phyloP scores from a whole-genome alignment of 2,888 invertebrate genomes.

The Cephalotes varians region DNA sequence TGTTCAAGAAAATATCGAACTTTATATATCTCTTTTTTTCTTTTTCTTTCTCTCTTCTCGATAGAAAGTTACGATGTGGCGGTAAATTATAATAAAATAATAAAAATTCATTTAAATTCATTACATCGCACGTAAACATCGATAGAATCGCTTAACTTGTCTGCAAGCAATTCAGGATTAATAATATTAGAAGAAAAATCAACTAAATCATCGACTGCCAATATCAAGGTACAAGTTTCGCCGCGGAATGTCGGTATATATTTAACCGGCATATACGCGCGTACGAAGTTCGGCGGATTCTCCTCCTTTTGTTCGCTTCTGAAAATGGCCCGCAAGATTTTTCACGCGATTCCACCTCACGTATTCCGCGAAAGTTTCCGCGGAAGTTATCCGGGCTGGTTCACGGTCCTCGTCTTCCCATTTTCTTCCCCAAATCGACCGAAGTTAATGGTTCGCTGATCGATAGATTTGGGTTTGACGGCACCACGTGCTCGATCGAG shows the following conservation, averaged over 20 bases:
- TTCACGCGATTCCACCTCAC: constrained; percentile 73
- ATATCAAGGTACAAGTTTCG: constrained; percentile 70
- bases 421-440: constrained; percentile 59
- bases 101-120: constrained; percentile 44
- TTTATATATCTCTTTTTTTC: neutral
- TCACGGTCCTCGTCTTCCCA: constrained; percentile 54
- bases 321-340: constrained; percentile 74
- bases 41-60: neutral
- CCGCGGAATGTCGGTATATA: constrained; percentile 66
- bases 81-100: no score
- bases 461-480: constrained; percentile 67
- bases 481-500: constrained; percentile 62
- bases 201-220: constrained; percentile 70
- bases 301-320: constrained; percentile 65
- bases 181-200: constrained; percentile 49
- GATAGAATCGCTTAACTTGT: constrained; percentile 18
- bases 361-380: constrained; percentile 69
- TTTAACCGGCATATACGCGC: constrained; percentile 63
- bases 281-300: constrained; percentile 52
- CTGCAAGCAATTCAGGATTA: constrained; percentile 45
- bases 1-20: neutral
- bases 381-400: constrained; percentile 71
- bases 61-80: neutral
- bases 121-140: constrained; percentile 30
- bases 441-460: constrained; percentile 61